Conservation (phyloP, 2,113 vertebrate species). For the Callionymus lyra region DNA sequence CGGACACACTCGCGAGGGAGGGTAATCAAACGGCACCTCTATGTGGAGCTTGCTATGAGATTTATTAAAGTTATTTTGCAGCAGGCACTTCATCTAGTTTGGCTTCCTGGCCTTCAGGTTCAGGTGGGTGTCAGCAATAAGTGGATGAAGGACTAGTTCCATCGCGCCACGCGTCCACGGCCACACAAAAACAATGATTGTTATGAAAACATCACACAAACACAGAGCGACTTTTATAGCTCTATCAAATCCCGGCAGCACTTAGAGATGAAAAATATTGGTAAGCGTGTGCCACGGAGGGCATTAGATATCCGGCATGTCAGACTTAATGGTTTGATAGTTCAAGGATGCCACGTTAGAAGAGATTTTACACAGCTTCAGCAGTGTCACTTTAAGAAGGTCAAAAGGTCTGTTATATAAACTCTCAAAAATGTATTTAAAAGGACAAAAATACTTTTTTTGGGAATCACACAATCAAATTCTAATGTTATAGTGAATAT, state of each 20-base stretch:
- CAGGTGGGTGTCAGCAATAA: constrained; percentile 27
- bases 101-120: constrained; percentile 25
- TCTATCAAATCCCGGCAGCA: background rate
- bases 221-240: background rate
- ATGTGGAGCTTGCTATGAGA: constrained; percentile 27
- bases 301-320: too few species aligned
- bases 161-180: constrained; percentile 19
- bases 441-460: too few species aligned
- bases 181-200: constrained; percentile 34
- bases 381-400: too few species aligned
- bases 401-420: too few species aligned
- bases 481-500: too few species aligned
- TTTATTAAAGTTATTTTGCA: constrained; percentile 56
- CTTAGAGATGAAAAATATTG: background rate
- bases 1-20: constrained; percentile 17
- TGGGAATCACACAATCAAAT: too few species aligned
- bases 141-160: constrained; percentile 42
- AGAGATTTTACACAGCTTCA: too few species aligned
- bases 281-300: too few species aligned
- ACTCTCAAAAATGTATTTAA: too few species aligned
- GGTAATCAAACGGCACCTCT: constrained; percentile 31
- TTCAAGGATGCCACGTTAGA: too few species aligned
- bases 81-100: constrained; percentile 48
- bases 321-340: too few species aligned
- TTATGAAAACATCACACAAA: constrained; percentile 34